Percentiles rank a stretch among this genome's conserved stretches.
These are phyloP conservation scores for Phainopepla nitens DNA, from an alignment of 2,113 vertebrate genomes.

Conservation along the genomic window DNA sequence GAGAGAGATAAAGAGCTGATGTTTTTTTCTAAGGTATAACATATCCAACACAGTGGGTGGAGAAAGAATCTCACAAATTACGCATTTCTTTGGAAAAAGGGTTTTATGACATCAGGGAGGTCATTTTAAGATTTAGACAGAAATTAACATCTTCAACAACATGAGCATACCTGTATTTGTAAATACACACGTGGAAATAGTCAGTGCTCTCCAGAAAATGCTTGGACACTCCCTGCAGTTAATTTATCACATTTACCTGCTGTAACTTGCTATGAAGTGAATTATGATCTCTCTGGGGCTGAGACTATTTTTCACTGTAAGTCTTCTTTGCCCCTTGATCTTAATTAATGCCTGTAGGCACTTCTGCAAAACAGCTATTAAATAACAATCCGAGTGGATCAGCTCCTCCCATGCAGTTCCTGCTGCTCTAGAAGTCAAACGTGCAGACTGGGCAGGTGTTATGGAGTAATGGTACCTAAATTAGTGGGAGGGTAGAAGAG, in stretches of 20 bases:
- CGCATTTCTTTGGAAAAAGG: background rate
- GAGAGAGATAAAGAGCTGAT: background rate
- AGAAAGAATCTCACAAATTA: background rate
- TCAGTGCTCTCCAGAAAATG: background rate
- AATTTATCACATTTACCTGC: background rate
- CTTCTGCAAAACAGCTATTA: constrained; percentile 48
- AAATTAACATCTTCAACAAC: background rate
- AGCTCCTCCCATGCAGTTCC: background rate
- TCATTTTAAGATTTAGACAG: background rate
- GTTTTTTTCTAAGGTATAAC: background rate
- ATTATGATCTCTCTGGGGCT: constrained; percentile 1
- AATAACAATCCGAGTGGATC: constrained; percentile 31
- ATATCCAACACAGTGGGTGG: background rate
- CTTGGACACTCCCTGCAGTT: background rate
- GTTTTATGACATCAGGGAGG: background rate
- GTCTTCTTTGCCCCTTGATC: constrained; percentile 25
- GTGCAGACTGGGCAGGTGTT: constrained; percentile 9
- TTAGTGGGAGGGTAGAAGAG: background rate
- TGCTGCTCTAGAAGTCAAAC: background rate
- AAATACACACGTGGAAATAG: background rate
- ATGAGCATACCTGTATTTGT: background rate
- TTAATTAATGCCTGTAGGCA: constrained; percentile 52
- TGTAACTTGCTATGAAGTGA: constrained; percentile 10
- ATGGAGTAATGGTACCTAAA: background rate
- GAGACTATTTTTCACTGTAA: constrained; percentile 12